Conservation (phyloP, 2,888 invertebrate genomes). For the Cenopis cana region DNA sequence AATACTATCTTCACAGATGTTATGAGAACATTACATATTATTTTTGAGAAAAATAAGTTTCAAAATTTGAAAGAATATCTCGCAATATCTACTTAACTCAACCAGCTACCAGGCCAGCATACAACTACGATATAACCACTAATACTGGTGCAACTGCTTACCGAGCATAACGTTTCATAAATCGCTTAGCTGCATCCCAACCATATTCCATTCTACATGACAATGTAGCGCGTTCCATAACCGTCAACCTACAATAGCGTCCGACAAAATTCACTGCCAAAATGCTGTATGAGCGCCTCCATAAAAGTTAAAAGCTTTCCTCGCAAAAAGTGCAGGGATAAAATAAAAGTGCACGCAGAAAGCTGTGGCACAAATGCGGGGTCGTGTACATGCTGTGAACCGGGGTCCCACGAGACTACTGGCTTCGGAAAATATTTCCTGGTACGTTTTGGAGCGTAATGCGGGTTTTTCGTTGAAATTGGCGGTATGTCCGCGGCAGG, state of each 20-base stretch:
- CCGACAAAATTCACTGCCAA: constrained; percentile 64
- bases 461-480: constrained; percentile 51
- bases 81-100: neutral
- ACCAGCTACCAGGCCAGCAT: neutral
- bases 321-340: constrained; percentile 69
- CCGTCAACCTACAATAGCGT: constrained; percentile 51
- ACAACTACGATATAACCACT: neutral
- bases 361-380: constrained; percentile 66
- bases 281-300: constrained; percentile 70
- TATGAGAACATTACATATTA: too few species aligned
- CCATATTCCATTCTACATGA: constrained; percentile 44
- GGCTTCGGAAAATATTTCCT: constrained; percentile 67
- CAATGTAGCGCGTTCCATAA: constrained; percentile 45
- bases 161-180: constrained; percentile 29
- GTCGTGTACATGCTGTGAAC: constrained; percentile 56
- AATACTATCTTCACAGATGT: too few species aligned
- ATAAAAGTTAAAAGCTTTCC: constrained; percentile 82
- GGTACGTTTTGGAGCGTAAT: constrained; percentile 57
- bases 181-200: constrained; percentile 34
- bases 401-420: constrained; percentile 73
- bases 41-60: too few species aligned
- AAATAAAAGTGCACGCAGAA: constrained; percentile 73
- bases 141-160: neutral
- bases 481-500: constrained; percentile 24
- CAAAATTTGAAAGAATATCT: neutral